Evolutionary conservation across 2,888 invertebrate species (phyloP), one percentile per base, ranked within the genome.

Genomic region (Cheilosia soror): DNA sequence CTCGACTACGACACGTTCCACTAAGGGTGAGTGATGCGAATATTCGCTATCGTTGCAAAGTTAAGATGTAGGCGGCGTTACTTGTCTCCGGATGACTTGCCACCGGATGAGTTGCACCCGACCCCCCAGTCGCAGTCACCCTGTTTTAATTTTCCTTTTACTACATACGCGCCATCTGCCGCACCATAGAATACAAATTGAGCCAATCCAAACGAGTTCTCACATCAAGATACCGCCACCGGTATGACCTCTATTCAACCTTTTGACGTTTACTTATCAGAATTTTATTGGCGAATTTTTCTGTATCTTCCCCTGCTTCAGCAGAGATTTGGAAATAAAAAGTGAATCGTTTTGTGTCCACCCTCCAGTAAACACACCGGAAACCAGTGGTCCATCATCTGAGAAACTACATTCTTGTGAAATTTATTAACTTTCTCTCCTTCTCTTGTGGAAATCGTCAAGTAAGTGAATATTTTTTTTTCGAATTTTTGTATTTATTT

Each of bases 321-420:
- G 51, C 13, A 71, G 53, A 77, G 86, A 86, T 86, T 85, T 85
- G 86, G 87, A 83, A 84, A 82, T 78, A 76, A 83, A 80, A 72
- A 78, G 77, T 81, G 88, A 88, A 88, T 88, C 89, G 90, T 89
- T 88, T 86, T 88, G 81, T 88, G 89, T 88, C 88, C 89, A 89
- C 88, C 88, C 89, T 91, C 91, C 91, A 92, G 92, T 90, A 89
- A 89, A 91, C 88, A 81, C 85, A 85, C 85, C 85, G 85, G 85
- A 85, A 84, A 71, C 84, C 40, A 79, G 69, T 78, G 63, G 55
- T 55, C 62, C 77, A 63, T 69, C 62, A 68, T 65, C 27, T 20
- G 29, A 51, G 13, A 31, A 42, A 29, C 4, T 33, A 68, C n/a
- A 29, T 69, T 69, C 42, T 33, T 83, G 58, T 57, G 53, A 72